Evolutionary conservation across 2,888 invertebrate species (phyloP).

Genomic region (Melolontha melolontha): DNA sequence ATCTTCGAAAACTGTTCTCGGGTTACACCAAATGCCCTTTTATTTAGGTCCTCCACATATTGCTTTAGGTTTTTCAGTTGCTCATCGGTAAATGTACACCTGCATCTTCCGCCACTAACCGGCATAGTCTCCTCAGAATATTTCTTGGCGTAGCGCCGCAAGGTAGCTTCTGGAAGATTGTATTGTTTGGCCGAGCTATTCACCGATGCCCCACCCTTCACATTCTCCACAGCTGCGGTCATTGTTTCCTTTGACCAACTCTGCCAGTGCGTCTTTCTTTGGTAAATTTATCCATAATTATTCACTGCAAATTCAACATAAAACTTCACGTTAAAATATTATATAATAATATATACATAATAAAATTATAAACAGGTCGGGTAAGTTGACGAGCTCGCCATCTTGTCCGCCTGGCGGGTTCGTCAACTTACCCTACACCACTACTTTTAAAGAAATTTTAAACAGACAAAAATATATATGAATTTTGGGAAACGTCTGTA

Average conservation of each 20-base stretch:
- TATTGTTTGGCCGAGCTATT: constrained; percentile 1
- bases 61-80: background rate
- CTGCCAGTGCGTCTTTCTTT: background rate
- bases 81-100: background rate
- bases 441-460: no score
- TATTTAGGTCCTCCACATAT: background rate
- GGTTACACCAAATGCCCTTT: constrained; percentile 4
- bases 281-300: constrained; percentile 1
- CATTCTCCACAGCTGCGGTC: background rate
- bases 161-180: constrained; percentile 4
- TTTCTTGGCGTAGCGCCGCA: constrained; percentile 7
- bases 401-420: no score
- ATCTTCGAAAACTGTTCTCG: background rate
- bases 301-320: background rate
- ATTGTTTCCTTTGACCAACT: constrained; percentile 1
- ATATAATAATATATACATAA: background rate
- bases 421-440: no score
- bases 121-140: constrained; percentile 1
- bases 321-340: no score
- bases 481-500: no score
- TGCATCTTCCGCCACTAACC: background rate
- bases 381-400: no score
- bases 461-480: no score
- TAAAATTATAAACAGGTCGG: no score
- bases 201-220: constrained; percentile 5